A percentile compares a stretch with the other conserved stretches of the same genome.
These are phyloP conservation scores for Rhagologus leucostigma DNA, from an alignment of 2,113 vertebrate genomes.

Conservation along the genomic window DNA sequence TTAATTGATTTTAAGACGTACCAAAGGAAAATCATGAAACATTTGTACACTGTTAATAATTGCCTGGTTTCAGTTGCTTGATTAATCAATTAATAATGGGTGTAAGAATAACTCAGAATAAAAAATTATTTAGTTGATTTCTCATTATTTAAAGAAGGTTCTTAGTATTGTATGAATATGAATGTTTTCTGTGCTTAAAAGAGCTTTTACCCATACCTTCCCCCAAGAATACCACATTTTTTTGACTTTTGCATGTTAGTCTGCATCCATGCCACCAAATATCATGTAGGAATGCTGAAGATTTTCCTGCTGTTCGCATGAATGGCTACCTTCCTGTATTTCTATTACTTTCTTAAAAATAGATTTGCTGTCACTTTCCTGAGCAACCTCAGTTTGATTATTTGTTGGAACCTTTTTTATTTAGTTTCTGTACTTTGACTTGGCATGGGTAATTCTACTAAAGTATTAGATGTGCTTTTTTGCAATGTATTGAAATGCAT, in stretches of 20 bases:
- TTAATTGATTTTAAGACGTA: neutral
- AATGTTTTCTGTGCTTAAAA: neutral
- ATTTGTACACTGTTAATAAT: neutral
- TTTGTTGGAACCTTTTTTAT: neutral
- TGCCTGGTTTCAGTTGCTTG: neutral
- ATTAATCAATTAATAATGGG: neutral
- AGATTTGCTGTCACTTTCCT: neutral
- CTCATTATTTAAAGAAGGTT: neutral
- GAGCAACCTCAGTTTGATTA: neutral
- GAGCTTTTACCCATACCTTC: neutral
- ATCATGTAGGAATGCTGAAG: neutral
- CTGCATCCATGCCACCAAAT: neutral
- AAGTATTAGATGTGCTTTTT: neutral
- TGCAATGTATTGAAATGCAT: neutral
- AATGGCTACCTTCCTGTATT: neutral
- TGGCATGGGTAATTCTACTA: neutral
- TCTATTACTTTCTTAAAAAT: neutral
- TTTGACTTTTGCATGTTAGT: neutral
- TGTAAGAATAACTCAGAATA: neutral
- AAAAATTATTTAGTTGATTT: neutral
- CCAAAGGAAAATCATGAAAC: neutral
- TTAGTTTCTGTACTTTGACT: neutral
- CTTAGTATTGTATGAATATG: neutral
- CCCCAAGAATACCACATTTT: neutral
- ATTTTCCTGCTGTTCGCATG: neutral